Conservation (phyloP, 2,888 invertebrate genomes). For the Shargacucullia verbasci region DNA sequence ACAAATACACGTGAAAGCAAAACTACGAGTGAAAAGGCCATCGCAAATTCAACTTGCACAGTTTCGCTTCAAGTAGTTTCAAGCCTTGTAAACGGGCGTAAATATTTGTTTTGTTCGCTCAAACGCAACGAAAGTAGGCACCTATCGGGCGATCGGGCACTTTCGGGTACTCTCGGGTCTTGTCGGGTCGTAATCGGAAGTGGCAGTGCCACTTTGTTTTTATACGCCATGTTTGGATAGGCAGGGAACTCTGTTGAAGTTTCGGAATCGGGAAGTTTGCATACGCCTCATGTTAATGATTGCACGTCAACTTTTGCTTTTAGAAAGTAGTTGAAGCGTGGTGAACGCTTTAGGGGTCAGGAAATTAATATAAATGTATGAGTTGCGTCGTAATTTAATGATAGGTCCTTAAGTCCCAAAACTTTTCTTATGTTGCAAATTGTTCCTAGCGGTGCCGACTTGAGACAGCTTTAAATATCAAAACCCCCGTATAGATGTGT, state of each 20-base stretch:
- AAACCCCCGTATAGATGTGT: no score
- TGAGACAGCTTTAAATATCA: no score
- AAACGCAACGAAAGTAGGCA: constrained; percentile 60
- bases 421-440: no score
- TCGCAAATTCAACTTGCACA: constrained; percentile 58
- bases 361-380: background rate
- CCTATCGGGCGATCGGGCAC: constrained; percentile 46
- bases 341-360: background rate
- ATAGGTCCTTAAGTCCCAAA: no score
- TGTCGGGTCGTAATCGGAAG: constrained; percentile 58
- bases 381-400: no score
- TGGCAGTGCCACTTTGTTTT: constrained; percentile 56
- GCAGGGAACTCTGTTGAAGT: constrained; percentile 29
- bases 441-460: no score
- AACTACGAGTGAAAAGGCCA: constrained; percentile 62
- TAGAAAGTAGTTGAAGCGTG: background rate
- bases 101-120: constrained; percentile 68
- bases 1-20: constrained; percentile 59
- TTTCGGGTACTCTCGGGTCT: constrained; percentile 29
- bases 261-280: constrained; percentile 33
- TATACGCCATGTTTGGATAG: constrained; percentile 53
- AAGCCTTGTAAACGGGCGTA: constrained; percentile 63
- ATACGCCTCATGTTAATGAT: constrained; percentile 2
- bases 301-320: constrained; percentile 4
- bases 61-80: constrained; percentile 73